Conservation (phyloP, 2,888 invertebrate species). For the Tribolium freemani region DNA sequence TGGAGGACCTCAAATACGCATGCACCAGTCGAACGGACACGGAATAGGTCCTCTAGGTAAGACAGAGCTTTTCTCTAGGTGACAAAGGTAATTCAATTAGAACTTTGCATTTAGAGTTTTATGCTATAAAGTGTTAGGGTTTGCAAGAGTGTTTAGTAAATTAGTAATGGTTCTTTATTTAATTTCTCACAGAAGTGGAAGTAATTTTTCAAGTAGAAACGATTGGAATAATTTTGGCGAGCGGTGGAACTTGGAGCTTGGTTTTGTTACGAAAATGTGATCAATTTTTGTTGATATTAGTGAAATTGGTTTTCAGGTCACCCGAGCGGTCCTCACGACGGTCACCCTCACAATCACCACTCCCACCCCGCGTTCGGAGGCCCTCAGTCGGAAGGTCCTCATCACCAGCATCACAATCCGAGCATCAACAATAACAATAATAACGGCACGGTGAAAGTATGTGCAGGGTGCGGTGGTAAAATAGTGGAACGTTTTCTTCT, state of each 20-base stretch:
- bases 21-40: constrained; percentile 68
- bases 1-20: constrained; percentile 69
- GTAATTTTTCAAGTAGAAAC: no score
- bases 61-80: background rate
- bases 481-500: constrained; percentile 93
- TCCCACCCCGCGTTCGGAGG: constrained; percentile 69
- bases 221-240: no score
- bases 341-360: constrained; percentile 63
- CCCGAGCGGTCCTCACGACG: constrained; percentile 67
- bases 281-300: background rate
- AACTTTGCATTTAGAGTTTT: no score
- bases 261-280: no score
- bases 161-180: no score
- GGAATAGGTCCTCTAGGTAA: constrained; percentile 66
- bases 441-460: constrained; percentile 78
- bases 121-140: no score
- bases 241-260: no score
- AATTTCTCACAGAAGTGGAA: no score
- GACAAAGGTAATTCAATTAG: no score
- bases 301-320: constrained; percentile 59
- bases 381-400: constrained; percentile 67
- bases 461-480: constrained; percentile 93
- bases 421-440: constrained; percentile 71
- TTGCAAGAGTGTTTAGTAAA: no score
- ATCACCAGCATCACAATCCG: constrained; percentile 72